These are phyloP conservation scores for Oscheius sp. DNA, from an alignment of 2,888 invertebrate species.

Conservation along the genomic window DNA sequence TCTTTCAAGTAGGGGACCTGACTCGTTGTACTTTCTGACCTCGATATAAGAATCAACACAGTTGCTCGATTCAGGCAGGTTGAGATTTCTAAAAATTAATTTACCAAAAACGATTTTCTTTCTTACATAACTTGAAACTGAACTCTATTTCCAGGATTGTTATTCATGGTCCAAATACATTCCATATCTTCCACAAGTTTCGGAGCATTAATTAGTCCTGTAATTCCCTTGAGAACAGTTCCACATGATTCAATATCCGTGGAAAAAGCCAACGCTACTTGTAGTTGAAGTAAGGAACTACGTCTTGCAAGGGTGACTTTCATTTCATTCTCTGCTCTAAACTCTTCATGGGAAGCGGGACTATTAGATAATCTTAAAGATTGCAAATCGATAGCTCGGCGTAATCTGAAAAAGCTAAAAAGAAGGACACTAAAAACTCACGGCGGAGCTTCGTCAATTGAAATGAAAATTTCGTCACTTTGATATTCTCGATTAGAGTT, in stretches of 20 bases:
- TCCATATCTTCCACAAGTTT: slow-evolving; percentile 35
- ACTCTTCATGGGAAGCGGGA: slow-evolving; percentile 24
- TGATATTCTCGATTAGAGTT: neutral
- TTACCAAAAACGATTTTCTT: neutral
- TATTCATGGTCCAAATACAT: slow-evolving; percentile 52
- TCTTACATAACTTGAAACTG: slow-evolving; percentile 28
- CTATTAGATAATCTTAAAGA: neutral
- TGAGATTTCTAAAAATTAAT: neutral
- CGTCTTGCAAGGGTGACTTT: slow-evolving; percentile 20
- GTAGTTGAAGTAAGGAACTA: neutral
- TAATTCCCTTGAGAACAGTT: slow-evolving; percentile 33
- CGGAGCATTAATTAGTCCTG: slow-evolving; percentile 10
- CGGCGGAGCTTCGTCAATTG: neutral
- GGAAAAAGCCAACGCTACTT: slow-evolving; percentile 27
- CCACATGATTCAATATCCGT: slow-evolving; percentile 46
- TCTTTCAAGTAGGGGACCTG: slow-evolving; percentile 51
- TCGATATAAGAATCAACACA: slow-evolving; percentile 64
- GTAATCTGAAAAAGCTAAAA: neutral
- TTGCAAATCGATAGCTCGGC: neutral
- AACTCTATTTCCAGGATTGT: slow-evolving; percentile 46
- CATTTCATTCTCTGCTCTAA: slow-evolving; percentile 28
- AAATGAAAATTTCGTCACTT: slow-evolving; percentile 1
- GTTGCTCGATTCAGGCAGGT: slow-evolving; percentile 43
- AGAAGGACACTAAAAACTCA: neutral
- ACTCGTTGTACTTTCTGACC: slow-evolving; percentile 53